Evolutionary conservation across 2,797 vertebrate genomes (phyloP).

Genomic region (Dendrocincla tyrannina): DNA sequence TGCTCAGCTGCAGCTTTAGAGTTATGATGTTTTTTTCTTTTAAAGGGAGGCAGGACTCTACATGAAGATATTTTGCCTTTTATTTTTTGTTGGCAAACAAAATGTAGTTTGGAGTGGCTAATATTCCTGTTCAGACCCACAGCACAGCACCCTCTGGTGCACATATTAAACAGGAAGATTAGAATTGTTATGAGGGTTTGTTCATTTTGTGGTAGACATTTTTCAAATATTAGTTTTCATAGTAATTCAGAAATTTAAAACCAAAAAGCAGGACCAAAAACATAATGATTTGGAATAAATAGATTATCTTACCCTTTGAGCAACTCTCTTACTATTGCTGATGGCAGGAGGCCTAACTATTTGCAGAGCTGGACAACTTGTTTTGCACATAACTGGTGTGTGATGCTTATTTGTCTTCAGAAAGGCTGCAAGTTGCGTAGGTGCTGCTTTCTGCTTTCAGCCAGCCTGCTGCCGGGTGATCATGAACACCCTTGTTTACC

Average conservation of each 20-base stretch:
- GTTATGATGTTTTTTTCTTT: conserved; percentile 51
- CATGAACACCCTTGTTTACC: neutral
- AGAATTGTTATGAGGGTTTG: neutral
- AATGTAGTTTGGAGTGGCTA: conserved; percentile 20
- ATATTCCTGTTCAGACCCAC: conserved; percentile 44
- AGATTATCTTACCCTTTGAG: neutral
- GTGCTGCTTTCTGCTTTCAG: neutral
- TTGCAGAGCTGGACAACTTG: neutral
- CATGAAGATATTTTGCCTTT: conserved; percentile 47
- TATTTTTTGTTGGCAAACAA: conserved; percentile 44
- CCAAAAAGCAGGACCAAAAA: neutral
- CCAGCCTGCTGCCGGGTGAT: neutral
- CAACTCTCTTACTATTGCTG: neutral
- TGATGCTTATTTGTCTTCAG: neutral
- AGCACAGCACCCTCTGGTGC: conserved; percentile 73
- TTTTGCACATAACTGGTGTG: neutral
- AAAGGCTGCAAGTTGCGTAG: neutral
- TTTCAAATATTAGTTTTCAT: conserved; percentile 61
- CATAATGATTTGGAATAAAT: conserved; percentile 33
- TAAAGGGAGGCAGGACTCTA: conserved; percentile 50
- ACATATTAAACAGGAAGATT: conserved; percentile 38
- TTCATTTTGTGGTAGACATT: conserved; percentile 41
- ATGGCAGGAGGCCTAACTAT: neutral
- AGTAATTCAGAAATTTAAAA: conserved; percentile 47
- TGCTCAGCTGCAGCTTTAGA: conserved; percentile 57